Percentiles rank a stretch among this genome's conserved stretches.
phyloP scores from a whole-genome alignment of 2,888 invertebrate genomes.

The Artemia sp. region DNA sequence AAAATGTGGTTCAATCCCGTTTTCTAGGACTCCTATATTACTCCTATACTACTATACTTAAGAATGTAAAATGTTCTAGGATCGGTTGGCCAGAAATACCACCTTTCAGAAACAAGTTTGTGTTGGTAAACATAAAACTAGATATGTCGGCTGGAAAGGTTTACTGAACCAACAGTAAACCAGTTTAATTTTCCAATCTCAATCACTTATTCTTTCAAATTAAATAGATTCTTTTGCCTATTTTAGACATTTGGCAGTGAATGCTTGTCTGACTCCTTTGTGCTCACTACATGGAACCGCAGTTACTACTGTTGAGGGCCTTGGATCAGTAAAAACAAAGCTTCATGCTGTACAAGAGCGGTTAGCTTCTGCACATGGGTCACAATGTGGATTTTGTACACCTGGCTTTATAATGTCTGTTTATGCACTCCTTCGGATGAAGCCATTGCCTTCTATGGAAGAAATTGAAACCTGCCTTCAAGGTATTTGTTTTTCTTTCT shows the following conservation, averaged over 20 bases:
- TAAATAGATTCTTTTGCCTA: not conserved
- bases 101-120: too few species aligned
- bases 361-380: conserved; percentile 74
- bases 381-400: conserved; percentile 89
- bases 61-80: too few species aligned
- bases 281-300: conserved; percentile 72
- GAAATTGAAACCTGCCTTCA: conserved; percentile 65
- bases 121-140: too few species aligned
- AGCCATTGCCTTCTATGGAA: conserved; percentile 49
- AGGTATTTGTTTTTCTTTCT: conserved; percentile 38
- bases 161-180: too few species aligned
- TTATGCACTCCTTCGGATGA: conserved; percentile 65
- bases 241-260: conserved; percentile 57
- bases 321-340: conserved; percentile 54
- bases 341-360: conserved; percentile 38
- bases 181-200: too few species aligned
- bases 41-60: too few species aligned
- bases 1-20: too few species aligned
- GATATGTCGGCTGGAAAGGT: too few species aligned
- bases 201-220: too few species aligned
- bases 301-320: conserved; percentile 82
- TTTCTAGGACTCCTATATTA: too few species aligned
- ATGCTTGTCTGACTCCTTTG: conserved; percentile 74
- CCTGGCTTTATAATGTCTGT: conserved; percentile 96
- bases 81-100: too few species aligned